Evolutionary conservation across 2,888 invertebrate species (phyloP).

Genomic region (Thalpophila matura): DNA sequence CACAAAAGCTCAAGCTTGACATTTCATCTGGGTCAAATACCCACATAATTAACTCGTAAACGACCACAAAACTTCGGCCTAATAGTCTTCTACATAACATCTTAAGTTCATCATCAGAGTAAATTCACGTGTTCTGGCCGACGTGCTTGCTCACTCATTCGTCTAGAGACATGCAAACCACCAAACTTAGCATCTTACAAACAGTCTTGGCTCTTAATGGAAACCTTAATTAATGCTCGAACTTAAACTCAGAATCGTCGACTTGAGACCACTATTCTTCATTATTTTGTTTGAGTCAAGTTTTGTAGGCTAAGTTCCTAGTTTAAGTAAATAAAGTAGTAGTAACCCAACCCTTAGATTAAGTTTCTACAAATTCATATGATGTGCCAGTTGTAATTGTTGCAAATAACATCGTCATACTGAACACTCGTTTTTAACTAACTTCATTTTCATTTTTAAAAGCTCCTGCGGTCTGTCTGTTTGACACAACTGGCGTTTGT

Average conservation of each 20-base stretch:
- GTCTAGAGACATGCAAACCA: constrained; percentile 71
- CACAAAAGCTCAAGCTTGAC: neutral
- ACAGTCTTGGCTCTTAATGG: constrained; percentile 71
- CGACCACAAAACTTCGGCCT: constrained; percentile 33
- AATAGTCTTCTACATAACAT: constrained; percentile 43
- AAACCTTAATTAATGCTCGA: constrained; percentile 79
- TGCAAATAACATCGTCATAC: too few relatives aligned
- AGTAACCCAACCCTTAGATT: too few relatives aligned
- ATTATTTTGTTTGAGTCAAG: constrained; percentile 69
- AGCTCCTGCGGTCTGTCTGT: too few relatives aligned
- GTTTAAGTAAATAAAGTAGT: too few relatives aligned
- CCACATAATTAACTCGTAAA: constrained; percentile 9
- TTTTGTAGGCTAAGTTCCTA: too few relatives aligned
- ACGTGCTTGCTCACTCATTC: constrained; percentile 69
- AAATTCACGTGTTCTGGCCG: constrained; percentile 61
- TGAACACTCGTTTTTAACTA: too few relatives aligned
- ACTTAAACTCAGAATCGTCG: constrained; percentile 75
- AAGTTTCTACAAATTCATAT: too few relatives aligned
- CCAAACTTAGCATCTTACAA: constrained; percentile 71
- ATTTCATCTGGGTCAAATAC: neutral
- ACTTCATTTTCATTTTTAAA: too few relatives aligned
- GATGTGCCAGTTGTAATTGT: too few relatives aligned
- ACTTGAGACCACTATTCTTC: constrained; percentile 74
- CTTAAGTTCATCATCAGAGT: constrained; percentile 59
- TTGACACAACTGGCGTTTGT: too few relatives aligned